These are phyloP conservation scores for Macrobrachium rosenbergii DNA, from an alignment of 1,140 invertebrate species.

Conservation along the genomic window DNA sequence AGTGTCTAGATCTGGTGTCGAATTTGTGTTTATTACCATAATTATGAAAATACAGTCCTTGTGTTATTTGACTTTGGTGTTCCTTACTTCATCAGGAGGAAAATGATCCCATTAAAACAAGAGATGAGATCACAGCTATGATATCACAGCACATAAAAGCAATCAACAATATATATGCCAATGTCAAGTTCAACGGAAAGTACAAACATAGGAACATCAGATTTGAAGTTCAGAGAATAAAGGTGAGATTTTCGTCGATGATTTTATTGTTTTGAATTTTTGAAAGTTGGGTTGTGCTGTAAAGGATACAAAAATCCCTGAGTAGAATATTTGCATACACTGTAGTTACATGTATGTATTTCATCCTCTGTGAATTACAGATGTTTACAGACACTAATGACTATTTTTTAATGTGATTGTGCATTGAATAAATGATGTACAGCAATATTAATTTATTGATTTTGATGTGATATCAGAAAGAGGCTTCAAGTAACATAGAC, in stretches of 20 bases:
- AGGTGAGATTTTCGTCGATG: constrained; percentile 75
- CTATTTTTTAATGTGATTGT: too few relatives aligned
- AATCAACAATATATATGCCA: constrained; percentile 97
- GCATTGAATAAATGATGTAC: too few relatives aligned
- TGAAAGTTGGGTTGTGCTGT: not conserved
- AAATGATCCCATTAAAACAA: constrained; percentile 81
- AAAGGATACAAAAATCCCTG: not conserved
- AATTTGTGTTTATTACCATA: not conserved
- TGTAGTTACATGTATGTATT: too few relatives aligned
- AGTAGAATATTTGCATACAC: too few relatives aligned
- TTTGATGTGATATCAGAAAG: too few relatives aligned
- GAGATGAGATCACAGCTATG: constrained; percentile 96
- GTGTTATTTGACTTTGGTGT: not conserved
- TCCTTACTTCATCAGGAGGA: constrained; percentile 67
- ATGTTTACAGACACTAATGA: too few relatives aligned
- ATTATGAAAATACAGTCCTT: not conserved
- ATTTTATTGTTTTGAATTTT: not conserved
- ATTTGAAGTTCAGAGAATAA: constrained; percentile 97
- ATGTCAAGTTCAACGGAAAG: constrained; percentile 91
- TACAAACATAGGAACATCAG: constrained; percentile 91
- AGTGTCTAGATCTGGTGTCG: too few relatives aligned
- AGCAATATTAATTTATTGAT: too few relatives aligned
- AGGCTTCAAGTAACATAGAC: too few relatives aligned
- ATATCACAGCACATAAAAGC: constrained; percentile 99
- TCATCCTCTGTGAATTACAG: too few relatives aligned